Evolutionary conservation across 2,797 vertebrate species (phyloP).

Genomic region (Phoebastria nigripes): DNA sequence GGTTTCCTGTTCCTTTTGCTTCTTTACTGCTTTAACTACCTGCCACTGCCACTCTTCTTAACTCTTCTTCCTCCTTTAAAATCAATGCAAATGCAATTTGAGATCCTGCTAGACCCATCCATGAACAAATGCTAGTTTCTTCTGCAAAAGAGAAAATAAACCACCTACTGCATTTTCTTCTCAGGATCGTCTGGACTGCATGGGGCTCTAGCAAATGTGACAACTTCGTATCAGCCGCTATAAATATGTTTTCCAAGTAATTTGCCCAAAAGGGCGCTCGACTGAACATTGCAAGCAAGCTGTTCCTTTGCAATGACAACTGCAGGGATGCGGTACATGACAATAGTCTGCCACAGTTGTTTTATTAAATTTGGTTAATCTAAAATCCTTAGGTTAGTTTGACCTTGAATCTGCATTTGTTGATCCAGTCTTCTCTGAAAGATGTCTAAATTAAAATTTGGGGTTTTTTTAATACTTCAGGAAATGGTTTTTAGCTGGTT

Average conservation of each 20-base stretch:
- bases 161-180: not conserved
- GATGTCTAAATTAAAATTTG: not conserved
- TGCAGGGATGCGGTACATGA: fast-evolving
- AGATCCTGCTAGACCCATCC: not conserved
- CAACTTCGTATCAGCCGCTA: not conserved
- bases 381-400: not conserved
- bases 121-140: not conserved
- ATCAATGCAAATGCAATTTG: not conserved
- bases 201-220: not conserved
- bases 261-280: not conserved
- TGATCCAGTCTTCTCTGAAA: not conserved
- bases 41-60: not conserved
- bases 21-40: not conserved
- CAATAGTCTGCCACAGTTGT: not conserved
- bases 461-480: not conserved
- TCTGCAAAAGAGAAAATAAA: not conserved
- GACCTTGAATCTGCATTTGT: not conserved
- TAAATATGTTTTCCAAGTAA: not conserved
- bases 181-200: not conserved
- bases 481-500: not conserved
- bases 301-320: not conserved
- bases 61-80: not conserved
- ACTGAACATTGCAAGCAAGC: not conserved
- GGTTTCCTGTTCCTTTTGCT: not conserved
- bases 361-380: not conserved